Evolutionary conservation across 2,888 invertebrate species (phyloP).

Genomic region (Xestia ashworthii): DNA sequence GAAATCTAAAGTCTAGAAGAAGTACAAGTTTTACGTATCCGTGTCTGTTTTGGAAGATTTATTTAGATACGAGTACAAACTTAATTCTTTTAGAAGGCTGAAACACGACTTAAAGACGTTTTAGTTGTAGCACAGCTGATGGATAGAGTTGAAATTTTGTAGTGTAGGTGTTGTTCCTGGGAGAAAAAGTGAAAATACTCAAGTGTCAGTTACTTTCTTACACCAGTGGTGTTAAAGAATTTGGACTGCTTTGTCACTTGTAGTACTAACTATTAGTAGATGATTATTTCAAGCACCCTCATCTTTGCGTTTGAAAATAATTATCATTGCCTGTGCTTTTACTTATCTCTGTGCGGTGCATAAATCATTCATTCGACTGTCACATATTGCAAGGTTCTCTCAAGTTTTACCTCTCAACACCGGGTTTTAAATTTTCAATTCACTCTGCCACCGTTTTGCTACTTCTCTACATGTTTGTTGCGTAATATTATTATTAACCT

Average conservation of each 20-base stretch:
- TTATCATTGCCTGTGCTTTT: neutral
- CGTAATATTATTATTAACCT: neutral
- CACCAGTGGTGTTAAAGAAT: neutral
- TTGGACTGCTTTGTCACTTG: neutral
- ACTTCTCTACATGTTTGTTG: neutral
- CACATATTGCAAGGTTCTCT: neutral
- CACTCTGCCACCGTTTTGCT: neutral
- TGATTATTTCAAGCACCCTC: neutral
- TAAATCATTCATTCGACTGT: conserved; percentile 21
- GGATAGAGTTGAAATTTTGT: neutral
- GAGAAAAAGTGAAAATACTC: neutral
- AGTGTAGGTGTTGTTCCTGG: neutral
- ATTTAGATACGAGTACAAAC: neutral
- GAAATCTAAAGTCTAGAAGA: neutral
- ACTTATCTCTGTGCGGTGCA: neutral
- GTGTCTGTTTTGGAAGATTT: neutral
- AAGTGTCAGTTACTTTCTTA: neutral
- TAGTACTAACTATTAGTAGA: neutral
- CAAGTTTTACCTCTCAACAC: neutral
- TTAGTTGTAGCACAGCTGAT: neutral
- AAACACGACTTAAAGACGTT: neutral
- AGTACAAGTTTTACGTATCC: neutral
- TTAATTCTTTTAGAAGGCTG: neutral
- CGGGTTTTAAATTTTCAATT: neutral
- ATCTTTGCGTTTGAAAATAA: neutral